Evolutionary conservation across 2,797 vertebrate species (phyloP), one percentile per base, ranked within the genome.

Genomic region (Allobates femoralis): DNA sequence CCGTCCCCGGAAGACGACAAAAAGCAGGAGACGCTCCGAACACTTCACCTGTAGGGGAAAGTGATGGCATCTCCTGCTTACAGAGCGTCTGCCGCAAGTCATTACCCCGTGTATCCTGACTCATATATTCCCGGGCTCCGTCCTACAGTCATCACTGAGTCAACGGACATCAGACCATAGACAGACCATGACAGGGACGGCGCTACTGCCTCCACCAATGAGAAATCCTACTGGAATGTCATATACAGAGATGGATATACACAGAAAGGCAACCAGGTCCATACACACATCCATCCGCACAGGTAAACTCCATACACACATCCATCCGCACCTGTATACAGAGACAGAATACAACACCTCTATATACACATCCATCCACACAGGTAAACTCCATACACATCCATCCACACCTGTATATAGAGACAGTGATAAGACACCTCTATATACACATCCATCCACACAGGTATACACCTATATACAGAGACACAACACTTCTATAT

Each of bases 111-210:
- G n/a, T 66, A 21, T 64, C 66, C n/a, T 15, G 32, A 66, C 58
- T 64, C 34, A 37, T 53, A 41, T 46, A 34, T 79, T 34, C 37
- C 30, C 26, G 3, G 28, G 77, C 77, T 50, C 26, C 5, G 15
- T 55, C 66, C 50, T 23, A 16, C 37, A 84, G 82, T 84, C 55
- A 84, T 62, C 82, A 23, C 51, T 62, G 82, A 84, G 55, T 76
- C 41, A 85, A 26, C 66, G 28, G 82, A 75, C 73, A 55, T 37
- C 55, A 77, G 16, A 67, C 53, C 16, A 55, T 26, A 46, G 21
- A 30, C 76, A 78, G 53, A 78, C 76, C 76, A 2, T 14, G 53
- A n/a, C 37, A 60, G 32, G 26, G 28, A 55, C 12, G 15, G 41
- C 30, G 32, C 78, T 10, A 15, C 18, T 11, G 5, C 23, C 14